Evolutionary conservation across 1,140 invertebrate species (phyloP).

Genomic region (Philaenus spumarius): DNA sequence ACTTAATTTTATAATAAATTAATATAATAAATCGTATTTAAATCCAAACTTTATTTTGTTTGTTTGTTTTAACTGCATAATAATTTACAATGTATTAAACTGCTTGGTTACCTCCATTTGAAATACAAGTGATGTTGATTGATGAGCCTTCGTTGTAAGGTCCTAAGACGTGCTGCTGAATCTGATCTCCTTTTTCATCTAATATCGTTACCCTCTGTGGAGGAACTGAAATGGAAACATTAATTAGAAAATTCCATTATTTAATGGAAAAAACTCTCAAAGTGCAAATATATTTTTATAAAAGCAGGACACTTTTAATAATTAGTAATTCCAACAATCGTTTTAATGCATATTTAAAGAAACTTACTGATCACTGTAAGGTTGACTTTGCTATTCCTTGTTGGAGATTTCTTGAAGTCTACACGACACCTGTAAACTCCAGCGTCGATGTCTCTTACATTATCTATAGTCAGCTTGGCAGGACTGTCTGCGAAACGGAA

Average conservation of each 20-base stretch:
- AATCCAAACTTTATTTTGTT: no score
- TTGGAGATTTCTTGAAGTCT: constrained; percentile 82
- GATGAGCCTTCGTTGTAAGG: constrained; percentile 76
- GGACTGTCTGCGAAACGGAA: constrained; percentile 52
- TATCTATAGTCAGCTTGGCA: constrained; percentile 57
- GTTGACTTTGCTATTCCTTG: constrained; percentile 78
- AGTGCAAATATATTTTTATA: no score
- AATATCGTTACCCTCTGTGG: constrained; percentile 67
- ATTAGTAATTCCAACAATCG: no score
- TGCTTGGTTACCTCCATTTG: constrained; percentile 71
- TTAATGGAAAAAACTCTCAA: not conserved
- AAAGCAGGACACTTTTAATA: no score
- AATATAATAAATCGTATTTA: no score
- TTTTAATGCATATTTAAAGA: no score
- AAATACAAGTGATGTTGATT: constrained; percentile 73
- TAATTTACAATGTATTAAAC: no score
- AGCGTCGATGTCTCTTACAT: constrained; percentile 60
- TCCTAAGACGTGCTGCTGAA: constrained; percentile 64
- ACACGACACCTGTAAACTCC: constrained; percentile 83
- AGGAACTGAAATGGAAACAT: constrained; percentile 52
- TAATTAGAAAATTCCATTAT: not conserved
- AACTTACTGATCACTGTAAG: constrained; percentile 86
- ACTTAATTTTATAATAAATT: no score
- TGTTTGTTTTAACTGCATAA: no score
- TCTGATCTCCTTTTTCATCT: constrained; percentile 63